Evolutionary conservation across 1,140 invertebrate species (phyloP).

Genomic region (Kradibia gibbosae): DNA sequence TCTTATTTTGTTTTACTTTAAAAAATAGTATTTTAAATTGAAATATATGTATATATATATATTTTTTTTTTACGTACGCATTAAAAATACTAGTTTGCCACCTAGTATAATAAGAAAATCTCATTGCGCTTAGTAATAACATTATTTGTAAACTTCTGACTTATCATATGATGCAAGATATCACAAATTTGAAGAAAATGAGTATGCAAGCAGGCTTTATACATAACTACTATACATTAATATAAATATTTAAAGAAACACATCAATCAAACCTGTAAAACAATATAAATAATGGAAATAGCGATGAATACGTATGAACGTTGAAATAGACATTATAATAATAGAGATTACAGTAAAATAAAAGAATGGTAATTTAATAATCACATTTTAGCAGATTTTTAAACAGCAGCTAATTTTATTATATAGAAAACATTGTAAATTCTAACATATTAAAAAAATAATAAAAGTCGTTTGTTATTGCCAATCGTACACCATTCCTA

Average conservation of each 20-base stretch:
- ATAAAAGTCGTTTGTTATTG: slow-evolving; percentile 54
- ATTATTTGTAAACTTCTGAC: slow-evolving; percentile 19
- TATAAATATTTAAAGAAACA: slow-evolving; percentile 31
- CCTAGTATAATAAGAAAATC: neutral
- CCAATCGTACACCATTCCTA: slow-evolving; percentile 70
- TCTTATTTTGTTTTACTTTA: slow-evolving; percentile 3
- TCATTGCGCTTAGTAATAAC: neutral
- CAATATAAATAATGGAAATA: slow-evolving; percentile 40
- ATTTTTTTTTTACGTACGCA: neutral
- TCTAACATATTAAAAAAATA: slow-evolving; percentile 39
- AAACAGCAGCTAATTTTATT: slow-evolving; percentile 21
- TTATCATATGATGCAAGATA: slow-evolving; percentile 31
- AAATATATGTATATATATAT: slow-evolving; percentile 11
- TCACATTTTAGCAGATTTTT: slow-evolving; percentile 6
- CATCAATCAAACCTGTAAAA: slow-evolving; percentile 34
- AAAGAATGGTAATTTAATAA: slow-evolving; percentile 30
- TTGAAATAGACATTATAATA: slow-evolving; percentile 23
- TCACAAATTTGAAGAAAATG: neutral
- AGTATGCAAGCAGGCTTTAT: slow-evolving; percentile 36
- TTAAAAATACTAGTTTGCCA: neutral
- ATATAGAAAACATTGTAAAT: slow-evolving; percentile 29
- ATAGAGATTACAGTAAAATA: slow-evolving; percentile 2
- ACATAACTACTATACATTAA: slow-evolving; percentile 22
- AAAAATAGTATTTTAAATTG: slow-evolving; percentile 23
- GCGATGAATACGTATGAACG: slow-evolving; percentile 27